Percentiles rank a stretch among this genome's conserved stretches.
phyloP scores from a whole-genome alignment of 1,140 invertebrate genomes.

The Conopomorpha cramerella region DNA sequence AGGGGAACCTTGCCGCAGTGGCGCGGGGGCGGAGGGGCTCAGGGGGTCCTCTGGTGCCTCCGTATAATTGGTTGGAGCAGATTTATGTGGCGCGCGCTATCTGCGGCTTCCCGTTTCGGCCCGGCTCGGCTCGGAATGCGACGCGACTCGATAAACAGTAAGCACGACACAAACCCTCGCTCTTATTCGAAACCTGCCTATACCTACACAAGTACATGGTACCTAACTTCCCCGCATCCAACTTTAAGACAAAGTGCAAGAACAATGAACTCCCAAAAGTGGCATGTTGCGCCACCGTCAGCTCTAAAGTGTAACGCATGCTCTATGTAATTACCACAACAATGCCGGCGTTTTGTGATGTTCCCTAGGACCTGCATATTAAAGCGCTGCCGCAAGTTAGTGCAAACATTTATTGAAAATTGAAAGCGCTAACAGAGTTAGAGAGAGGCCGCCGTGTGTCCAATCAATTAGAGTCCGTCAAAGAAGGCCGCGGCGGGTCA shows the following conservation, averaged over 20 bases:
- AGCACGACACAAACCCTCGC: neutral
- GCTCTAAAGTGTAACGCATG: conserved; percentile 22
- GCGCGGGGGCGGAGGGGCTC: too few relatives aligned
- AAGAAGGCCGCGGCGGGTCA: neutral
- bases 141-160: neutral
- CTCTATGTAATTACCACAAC: conserved; percentile 33
- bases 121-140: neutral
- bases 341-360: conserved; percentile 29
- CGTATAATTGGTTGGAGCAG: conserved; percentile 40
- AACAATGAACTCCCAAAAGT: too few relatives aligned
- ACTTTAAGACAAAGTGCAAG: too few relatives aligned
- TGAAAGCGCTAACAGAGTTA: conserved; percentile 29
- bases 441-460: conserved; percentile 31
- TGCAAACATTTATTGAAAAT: conserved; percentile 41
- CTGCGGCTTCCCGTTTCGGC: conserved; percentile 7
- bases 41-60: conserved; percentile 20
- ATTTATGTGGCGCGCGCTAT: conserved; percentile 40
- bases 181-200: too few relatives aligned
- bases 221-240: too few relatives aligned
- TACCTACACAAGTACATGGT: too few relatives aligned
- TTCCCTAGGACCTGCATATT: conserved; percentile 35
- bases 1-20: too few relatives aligned
- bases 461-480: conserved; percentile 19
- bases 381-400: conserved; percentile 26
- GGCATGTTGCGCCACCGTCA: too few relatives aligned